Percentiles rank a stretch among this genome's conserved stretches.
Evolutionary conservation across 2,888 invertebrate species (phyloP).

Genomic region (Synanthedon formicaeformis): DNA sequence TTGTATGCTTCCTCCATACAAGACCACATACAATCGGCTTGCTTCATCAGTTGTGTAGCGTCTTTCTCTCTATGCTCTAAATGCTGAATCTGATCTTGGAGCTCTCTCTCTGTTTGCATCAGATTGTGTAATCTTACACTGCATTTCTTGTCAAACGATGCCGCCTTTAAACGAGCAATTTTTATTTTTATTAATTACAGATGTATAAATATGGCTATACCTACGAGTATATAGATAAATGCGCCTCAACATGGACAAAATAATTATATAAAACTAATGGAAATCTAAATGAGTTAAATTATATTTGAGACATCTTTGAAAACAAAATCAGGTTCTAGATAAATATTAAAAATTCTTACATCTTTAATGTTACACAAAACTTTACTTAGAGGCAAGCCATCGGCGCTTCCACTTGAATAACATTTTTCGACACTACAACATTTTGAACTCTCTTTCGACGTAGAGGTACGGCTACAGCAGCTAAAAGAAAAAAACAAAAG

Average conservation of each 20-base stretch:
- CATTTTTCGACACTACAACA: slow-evolving; percentile 10
- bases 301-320: too few species aligned
- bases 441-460: slow-evolving; percentile 4
- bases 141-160: slow-evolving; percentile 41
- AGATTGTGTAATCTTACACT: slow-evolving; percentile 57
- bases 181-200: not conserved
- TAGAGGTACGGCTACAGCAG: not conserved
- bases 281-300: too few species aligned
- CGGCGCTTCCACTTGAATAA: slow-evolving; percentile 7
- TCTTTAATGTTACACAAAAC: slow-evolving; percentile 40
- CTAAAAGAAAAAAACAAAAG: not conserved
- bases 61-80: slow-evolving; percentile 72
- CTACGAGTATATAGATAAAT: not conserved
- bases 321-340: too few species aligned
- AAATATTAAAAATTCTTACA: slow-evolving; percentile 15
- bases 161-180: slow-evolving; percentile 25
- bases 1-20: slow-evolving; percentile 63
- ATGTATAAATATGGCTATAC: not conserved
- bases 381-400: slow-evolving; percentile 30
- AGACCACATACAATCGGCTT: slow-evolving; percentile 70
- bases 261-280: too few species aligned
- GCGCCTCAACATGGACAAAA: too few species aligned
- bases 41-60: slow-evolving; percentile 61
- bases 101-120: slow-evolving; percentile 57
- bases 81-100: slow-evolving; percentile 64